phyloP scores from a whole-genome alignment of 2,113 vertebrate species.

The Dicentrarchus labrax region DNA sequence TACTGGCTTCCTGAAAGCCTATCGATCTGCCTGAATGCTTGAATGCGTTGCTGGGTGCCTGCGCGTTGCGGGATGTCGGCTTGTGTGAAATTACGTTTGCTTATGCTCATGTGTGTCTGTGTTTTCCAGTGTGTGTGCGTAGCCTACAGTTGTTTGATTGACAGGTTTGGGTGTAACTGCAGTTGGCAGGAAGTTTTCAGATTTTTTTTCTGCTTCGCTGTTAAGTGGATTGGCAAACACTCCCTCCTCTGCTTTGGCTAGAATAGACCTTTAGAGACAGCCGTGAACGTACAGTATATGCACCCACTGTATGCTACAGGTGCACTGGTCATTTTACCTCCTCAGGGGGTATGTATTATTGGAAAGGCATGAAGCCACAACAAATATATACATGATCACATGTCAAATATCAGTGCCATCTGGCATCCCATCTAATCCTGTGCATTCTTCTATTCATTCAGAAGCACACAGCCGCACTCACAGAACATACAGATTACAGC shows the following conservation, averaged over 20 bases:
- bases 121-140: not conserved
- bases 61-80: conserved; percentile 24
- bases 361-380: conserved; percentile 2
- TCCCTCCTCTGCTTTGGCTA: not conserved
- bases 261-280: conserved; percentile 21
- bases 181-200: conserved; percentile 34
- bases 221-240: conserved; percentile 52
- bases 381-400: conserved; percentile 35
- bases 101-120: conserved; percentile 21
- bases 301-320: not conserved
- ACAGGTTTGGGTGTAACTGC: conserved; percentile 45
- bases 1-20: conserved; percentile 64
- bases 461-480: conserved; percentile 15
- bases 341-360: not conserved
- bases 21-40: conserved; percentile 64
- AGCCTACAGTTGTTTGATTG: conserved; percentile 42
- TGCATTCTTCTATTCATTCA: conserved; percentile 23
- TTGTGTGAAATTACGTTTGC: conserved; percentile 46
- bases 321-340: not conserved
- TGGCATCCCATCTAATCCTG: conserved; percentile 26
- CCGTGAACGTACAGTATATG: not conserved
- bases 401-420: conserved; percentile 32
- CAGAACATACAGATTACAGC: not conserved
- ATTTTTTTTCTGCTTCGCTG: conserved; percentile 24
- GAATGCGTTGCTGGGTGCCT: conserved; percentile 45